phyloP scores from a whole-genome alignment of 2,888 invertebrate species.

The Griposia aprilina region DNA sequence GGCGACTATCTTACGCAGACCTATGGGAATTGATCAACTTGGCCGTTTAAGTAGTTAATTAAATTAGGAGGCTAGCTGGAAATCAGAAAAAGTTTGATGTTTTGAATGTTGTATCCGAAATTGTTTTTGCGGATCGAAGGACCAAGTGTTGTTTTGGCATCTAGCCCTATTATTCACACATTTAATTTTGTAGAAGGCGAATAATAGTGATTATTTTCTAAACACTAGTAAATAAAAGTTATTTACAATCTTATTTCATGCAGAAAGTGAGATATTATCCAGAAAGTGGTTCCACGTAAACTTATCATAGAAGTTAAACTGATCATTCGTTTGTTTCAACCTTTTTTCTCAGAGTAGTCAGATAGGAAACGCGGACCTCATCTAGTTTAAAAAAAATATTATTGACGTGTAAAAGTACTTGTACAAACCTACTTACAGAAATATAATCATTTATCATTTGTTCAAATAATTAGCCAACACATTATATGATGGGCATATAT shows the following conservation, averaged over 20 bases:
- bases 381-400: too few species aligned
- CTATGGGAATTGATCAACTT: slow-evolving; percentile 27
- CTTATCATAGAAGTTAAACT: background rate
- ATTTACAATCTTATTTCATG: too few species aligned
- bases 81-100: background rate
- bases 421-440: too few species aligned
- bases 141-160: background rate
- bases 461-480: too few species aligned
- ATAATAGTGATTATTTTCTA: background rate
- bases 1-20: slow-evolving; percentile 33
- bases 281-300: background rate
- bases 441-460: too few species aligned
- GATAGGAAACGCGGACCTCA: too few species aligned
- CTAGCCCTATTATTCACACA: background rate
- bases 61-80: slow-evolving; percentile 32
- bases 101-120: background rate
- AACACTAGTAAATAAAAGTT: background rate
- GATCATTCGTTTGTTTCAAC: too few species aligned
- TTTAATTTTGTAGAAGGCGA: background rate
- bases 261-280: background rate
- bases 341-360: too few species aligned
- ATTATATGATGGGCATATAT: background rate
- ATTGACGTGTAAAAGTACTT: too few species aligned
- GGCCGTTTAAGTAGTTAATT: slow-evolving; percentile 40
- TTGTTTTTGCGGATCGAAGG: slow-evolving; percentile 4